Evolutionary conservation across 2,797 vertebrate genomes (phyloP), one percentile per base, ranked within the genome.

Genomic region (Alcedo quadribrachys): DNA sequence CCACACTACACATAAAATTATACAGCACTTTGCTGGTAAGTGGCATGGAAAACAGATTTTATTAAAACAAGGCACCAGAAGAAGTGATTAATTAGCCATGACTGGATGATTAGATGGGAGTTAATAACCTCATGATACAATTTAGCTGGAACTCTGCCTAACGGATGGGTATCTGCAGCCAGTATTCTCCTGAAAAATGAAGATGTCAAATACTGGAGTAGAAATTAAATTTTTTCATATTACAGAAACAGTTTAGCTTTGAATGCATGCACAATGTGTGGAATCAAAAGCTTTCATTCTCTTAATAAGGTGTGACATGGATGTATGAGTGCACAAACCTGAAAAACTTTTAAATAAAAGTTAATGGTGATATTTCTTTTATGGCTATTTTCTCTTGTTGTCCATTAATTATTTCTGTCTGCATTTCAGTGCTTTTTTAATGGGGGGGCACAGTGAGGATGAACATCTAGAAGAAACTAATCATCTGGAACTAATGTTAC

Each of bases 71-170:
- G 81, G 57, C 84, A 89, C 58, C 62, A 93, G 61, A 30, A 95
- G 33, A 58, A 93, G 67, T 53, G 88, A 94, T 92, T 96, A 94
- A 95, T 94, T 70, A 92, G 81, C 77, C 88, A 68, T 91, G 92
- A 92, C 86, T 89, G 61, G 77, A 89, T 94, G 90, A 95, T 95
- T 94, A 96, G 55, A 88, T 60, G n/a, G 71, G 81, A 85, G 74
- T 96, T 96, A 96, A 93, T 93, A 93, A 82, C 70, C 68, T 92
- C 61, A 81, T 85, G 89, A 93, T 87, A 50, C 74, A 94, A 92
- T 90, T 94, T 81, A 92, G 65, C 61, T 67, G 57, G 43, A 87
- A 86, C 1, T 25, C 68, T 76, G 54, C 40, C 90, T 81, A 74
- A 79, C 54, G 30, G 32, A 87, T 60, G 50, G 30, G 15, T 74